These are phyloP conservation scores for Pipra filicauda DNA, from an alignment of 2,113 vertebrate genomes.

Conservation along the genomic window DNA sequence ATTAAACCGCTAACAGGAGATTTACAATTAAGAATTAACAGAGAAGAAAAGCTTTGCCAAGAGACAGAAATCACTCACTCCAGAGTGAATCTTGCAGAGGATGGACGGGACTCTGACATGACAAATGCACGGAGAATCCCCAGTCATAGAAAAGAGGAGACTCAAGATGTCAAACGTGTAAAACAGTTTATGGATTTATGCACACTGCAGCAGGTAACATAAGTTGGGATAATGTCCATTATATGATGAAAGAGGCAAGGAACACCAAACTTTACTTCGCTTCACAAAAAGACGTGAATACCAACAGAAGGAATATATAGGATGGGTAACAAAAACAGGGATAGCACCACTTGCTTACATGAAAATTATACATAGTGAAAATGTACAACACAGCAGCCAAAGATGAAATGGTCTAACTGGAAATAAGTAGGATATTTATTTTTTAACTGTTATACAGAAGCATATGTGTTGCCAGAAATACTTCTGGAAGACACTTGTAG, in stretches of 20 bases:
- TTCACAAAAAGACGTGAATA: neutral
- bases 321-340: neutral
- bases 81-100: neutral
- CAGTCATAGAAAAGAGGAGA: neutral
- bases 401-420: neutral
- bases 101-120: neutral
- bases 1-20: neutral
- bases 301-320: neutral
- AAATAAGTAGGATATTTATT: constrained; percentile 9
- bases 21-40: constrained; percentile 48
- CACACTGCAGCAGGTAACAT: neutral
- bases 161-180: neutral
- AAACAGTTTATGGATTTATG: neutral
- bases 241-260: neutral
- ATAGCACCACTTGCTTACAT: neutral
- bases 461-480: neutral
- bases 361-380: neutral
- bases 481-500: neutral
- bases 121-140: neutral
- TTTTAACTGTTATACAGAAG: neutral
- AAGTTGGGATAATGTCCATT: neutral
- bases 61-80: neutral
- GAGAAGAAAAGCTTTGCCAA: neutral
- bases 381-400: neutral
- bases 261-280: neutral